A percentile compares a stretch with the other conserved stretches of the same genome.
Evolutionary conservation across 2,113 vertebrate species (phyloP).

Genomic region (Cynopterus brachyotis): DNA sequence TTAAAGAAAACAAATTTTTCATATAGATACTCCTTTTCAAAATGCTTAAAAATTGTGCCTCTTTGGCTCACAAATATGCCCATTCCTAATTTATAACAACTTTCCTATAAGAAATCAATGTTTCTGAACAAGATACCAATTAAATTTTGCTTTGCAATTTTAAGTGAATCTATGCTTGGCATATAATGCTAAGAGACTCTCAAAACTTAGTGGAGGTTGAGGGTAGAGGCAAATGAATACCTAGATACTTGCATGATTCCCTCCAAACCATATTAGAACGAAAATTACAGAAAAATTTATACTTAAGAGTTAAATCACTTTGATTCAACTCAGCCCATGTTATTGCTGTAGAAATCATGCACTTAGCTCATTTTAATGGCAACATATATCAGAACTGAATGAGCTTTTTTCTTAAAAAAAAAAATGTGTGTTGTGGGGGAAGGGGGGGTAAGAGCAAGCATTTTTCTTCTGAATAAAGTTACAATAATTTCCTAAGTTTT

Average conservation of each 20-base stretch:
- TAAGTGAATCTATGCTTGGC: not conserved
- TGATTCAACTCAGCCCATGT: not conserved
- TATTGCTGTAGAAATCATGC: not conserved
- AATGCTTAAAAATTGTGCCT: not conserved
- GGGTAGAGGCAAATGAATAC: not conserved
- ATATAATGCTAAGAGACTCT: not conserved
- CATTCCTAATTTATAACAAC: not conserved
- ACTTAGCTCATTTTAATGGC: not conserved
- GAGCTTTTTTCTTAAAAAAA: no score
- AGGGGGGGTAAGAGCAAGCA: not conserved
- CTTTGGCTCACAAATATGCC: not conserved
- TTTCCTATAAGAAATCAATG: slow-evolving; percentile 29
- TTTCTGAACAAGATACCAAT: not conserved
- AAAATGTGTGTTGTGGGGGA: not conserved
- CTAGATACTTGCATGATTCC: not conserved
- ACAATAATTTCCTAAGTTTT: not conserved
- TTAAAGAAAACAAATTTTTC: slow-evolving; percentile 46
- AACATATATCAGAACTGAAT: not conserved
- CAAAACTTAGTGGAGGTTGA: not conserved
- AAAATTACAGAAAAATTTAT: not conserved
- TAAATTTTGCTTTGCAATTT: slow-evolving; percentile 34
- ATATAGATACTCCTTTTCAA: not conserved
- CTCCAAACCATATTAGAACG: not conserved
- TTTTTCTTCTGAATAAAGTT: not conserved
- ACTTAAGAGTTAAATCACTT: not conserved